Base-by-base conservation (phyloP, 2,113 vertebrate species). In the Ictalurus furcatus region DNA sequence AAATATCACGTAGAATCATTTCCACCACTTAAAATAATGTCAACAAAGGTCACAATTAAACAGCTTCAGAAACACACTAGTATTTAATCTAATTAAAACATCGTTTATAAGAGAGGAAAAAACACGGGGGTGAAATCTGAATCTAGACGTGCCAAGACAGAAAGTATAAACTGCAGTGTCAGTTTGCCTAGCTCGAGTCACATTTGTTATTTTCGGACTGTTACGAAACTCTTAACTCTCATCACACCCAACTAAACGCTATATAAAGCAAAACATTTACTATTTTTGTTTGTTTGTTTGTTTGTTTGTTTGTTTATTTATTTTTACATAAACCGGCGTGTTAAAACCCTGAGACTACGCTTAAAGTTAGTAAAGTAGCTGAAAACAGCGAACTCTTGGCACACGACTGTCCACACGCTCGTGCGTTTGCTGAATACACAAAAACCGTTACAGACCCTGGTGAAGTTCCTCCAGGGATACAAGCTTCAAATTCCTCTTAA, bases 301-400 rank as follows among this genome's bases (percentile, higher is more conserved):
- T 40, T 40, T 40, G 3, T 40, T 40, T 40, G 3, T 40, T 40
- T 40, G 37, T 40, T 40, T 40, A 3, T 40, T 40, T 44, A 44
- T 44, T 44, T 8, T 19, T 19, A 58, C n/a, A 58, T 58, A 21
- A 34, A 11, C 52, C 13, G 25, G 7, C 7, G 17, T 34, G 3
- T 59, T 21, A 21, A 82, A 82, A 1, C n/a, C 52, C 17, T 17
- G 54, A 58, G 23, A 52, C 12, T 14, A 16, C 13, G 4, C 44
- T 54, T 48, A 13, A 87, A 74, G 76, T 28, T 63, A 48, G 82
- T 81, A 69, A 56, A 80, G 61, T 85, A 52, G 30, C 93, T 93
- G 92, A 91, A 91, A 93, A 93, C 94, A 94, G 92, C 34, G 6
- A 6, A 81, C 91, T 88, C 92, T 93, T 92, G 94, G 92, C 93